These are phyloP conservation scores for Acanthaster planci DNA, from an alignment of 35 echinoderm and acorn worm species.

Conservation along the genomic window DNA sequence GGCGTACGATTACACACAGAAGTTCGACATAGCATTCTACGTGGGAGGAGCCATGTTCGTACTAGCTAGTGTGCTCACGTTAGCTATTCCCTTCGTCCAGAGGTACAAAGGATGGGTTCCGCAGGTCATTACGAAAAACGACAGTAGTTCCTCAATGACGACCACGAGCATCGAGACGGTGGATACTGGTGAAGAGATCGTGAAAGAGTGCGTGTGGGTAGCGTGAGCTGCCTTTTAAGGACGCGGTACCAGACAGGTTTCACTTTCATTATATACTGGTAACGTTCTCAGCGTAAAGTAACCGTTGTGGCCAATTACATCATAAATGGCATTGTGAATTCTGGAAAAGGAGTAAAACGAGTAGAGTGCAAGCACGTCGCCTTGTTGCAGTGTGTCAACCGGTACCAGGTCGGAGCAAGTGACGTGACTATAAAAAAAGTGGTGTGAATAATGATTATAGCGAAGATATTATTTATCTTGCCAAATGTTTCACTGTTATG, in stretches of 20 bases:
- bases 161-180: slow-evolving; percentile 5
- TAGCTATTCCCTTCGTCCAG: slow-evolving; percentile 73
- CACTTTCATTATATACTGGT: no score
- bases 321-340: not conserved
- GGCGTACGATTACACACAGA: slow-evolving; percentile 80
- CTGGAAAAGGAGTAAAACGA: not conserved
- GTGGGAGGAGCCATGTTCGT: slow-evolving; percentile 76
- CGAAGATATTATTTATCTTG: not conserved
- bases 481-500: not conserved
- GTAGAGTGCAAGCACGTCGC: not conserved
- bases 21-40: slow-evolving; percentile 91
- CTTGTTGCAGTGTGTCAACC: not conserved
- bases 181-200: slow-evolving; percentile 17
- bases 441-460: not conserved
- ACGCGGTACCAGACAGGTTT: not conserved
- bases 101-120: slow-evolving; percentile 71
- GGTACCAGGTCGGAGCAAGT: not conserved
- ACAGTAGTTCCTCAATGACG: slow-evolving; percentile 1
- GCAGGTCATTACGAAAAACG: slow-evolving; percentile 39
- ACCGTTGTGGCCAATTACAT: not conserved
- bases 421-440: no score
- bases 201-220: slow-evolving; percentile 50
- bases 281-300: no score
- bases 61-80: slow-evolving; percentile 42
- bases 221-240: slow-evolving; percentile 28